These are phyloP conservation scores for Pterocles burchelli DNA, from an alignment of 2,113 vertebrate species.

Conservation along the genomic window DNA sequence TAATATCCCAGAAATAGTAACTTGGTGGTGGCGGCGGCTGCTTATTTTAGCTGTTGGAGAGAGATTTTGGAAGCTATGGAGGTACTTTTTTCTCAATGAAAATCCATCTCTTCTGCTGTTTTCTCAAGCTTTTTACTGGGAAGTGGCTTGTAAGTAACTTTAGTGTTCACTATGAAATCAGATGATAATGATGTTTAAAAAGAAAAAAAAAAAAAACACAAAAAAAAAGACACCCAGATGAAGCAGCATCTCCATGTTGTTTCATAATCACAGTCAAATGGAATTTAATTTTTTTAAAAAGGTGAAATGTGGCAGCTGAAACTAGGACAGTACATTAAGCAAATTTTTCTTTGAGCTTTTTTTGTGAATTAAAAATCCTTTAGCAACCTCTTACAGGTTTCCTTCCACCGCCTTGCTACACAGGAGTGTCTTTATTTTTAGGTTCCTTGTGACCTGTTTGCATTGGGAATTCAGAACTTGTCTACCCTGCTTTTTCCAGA, in stretches of 20 bases:
- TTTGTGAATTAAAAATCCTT: neutral
- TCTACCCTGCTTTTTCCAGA: constrained; percentile 32
- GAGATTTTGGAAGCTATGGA: neutral
- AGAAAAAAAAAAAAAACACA: neutral
- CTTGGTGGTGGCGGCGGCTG: no score
- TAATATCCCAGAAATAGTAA: neutral
- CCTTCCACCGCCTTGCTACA: neutral
- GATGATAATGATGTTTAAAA: neutral
- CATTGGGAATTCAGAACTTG: constrained; percentile 39
- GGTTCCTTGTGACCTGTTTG: constrained; percentile 42
- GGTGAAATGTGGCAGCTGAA: neutral
- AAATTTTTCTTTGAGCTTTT: neutral
- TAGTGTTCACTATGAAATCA: neutral
- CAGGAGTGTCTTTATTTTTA: constrained; percentile 10
- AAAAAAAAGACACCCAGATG: no score
- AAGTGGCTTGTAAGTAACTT: neutral
- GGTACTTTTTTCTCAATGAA: neutral
- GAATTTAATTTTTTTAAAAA: neutral
- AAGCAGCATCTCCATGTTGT: neutral
- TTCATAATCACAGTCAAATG: neutral
- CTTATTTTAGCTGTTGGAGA: neutral
- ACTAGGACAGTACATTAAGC: neutral
- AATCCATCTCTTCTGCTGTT: rapidly evolving
- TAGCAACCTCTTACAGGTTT: neutral
- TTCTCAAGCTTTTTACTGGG: neutral